Evolutionary conservation across 2,797 vertebrate genomes (phyloP), one percentile per base, ranked within the genome.

Genomic region (Crenuchus spilurus): DNA sequence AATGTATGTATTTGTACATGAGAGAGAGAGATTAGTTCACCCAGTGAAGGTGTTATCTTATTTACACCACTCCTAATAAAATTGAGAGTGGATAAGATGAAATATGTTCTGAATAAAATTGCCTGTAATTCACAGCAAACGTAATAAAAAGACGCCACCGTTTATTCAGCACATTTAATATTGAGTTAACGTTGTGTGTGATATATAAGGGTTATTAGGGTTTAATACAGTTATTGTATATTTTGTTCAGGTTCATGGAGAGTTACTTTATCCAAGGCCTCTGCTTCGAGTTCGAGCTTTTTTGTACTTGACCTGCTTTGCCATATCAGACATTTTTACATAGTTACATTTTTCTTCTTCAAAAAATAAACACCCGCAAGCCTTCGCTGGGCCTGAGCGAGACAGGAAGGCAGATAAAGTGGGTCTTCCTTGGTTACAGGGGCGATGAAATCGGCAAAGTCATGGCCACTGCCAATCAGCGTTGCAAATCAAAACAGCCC

Each of bases 121-220:
- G 3, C 28, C 58, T 70, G 22, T 76, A 76, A 76, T 71, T 64
- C 41, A 64, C 37, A 49, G 61, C 60, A 64, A 76, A 64, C 24
- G 48, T 58, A 69, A 76, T 76, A 65, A 76, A 70, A 30, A 63
- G 55, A 70, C 39, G 55, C 24, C 46, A 31, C n/a, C 60, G 24
- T 76, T 70, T 71, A 57, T 70, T 76, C 62, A 55, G 66, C 66
- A 65, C 60, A 39, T 33, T 65, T 76, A 20, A 48, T 71, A 76
- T 76, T 71, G 57, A 46, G 22, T 76, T 76, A 49, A 33, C 41
- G 18, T 33, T 14, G 41, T 55, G 37, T 61, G 28, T 54, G 48
- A 67, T 44, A 20, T 35, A 58, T 48, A 35, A 49, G 57, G 16
- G 2, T 20, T 68, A 26, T 46, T 61, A 6, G 35, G n/a, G n/a